Conservation (phyloP, 2,113 vertebrate genomes). For the Agapornis roseicollis region DNA sequence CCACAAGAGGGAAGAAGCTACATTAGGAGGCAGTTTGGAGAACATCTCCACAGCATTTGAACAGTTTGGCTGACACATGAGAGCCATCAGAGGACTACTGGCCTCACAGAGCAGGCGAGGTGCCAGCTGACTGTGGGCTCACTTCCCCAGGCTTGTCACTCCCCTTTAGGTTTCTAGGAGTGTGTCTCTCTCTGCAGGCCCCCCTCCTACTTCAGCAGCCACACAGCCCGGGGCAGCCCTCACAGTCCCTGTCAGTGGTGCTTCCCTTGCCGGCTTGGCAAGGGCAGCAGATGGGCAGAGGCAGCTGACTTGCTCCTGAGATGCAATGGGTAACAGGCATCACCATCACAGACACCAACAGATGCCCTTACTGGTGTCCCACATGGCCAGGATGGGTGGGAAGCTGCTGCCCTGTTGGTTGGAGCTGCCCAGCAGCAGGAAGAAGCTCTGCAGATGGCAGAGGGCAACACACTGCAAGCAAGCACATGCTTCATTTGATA, state of each 20-base stretch:
- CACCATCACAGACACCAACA: neutral
- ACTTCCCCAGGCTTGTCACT: neutral
- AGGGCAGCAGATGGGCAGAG: neutral
- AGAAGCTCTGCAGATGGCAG: neutral
- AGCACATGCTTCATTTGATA: neutral
- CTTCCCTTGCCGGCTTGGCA: neutral
- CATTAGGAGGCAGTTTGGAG: neutral
- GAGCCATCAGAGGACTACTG: rapidly evolving
- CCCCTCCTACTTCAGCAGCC: neutral
- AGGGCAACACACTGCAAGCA: neutral
- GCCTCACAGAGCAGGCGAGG: neutral
- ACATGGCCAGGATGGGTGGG: neutral
- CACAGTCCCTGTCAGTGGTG: neutral
- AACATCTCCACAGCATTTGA: neutral
- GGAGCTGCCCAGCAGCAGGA: neutral
- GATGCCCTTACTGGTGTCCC: rapidly evolving
- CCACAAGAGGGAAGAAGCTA: neutral
- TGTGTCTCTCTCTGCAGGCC: neutral
- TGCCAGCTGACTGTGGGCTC: neutral
- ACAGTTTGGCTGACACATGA: neutral
- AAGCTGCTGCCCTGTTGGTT: neutral
- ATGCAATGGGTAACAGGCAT: neutral
- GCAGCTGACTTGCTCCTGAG: neutral
- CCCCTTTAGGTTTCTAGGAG: neutral
- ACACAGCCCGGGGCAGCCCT: neutral